Conservation (phyloP, 2,797 vertebrate species). For the Eptatretus atami region DNA sequence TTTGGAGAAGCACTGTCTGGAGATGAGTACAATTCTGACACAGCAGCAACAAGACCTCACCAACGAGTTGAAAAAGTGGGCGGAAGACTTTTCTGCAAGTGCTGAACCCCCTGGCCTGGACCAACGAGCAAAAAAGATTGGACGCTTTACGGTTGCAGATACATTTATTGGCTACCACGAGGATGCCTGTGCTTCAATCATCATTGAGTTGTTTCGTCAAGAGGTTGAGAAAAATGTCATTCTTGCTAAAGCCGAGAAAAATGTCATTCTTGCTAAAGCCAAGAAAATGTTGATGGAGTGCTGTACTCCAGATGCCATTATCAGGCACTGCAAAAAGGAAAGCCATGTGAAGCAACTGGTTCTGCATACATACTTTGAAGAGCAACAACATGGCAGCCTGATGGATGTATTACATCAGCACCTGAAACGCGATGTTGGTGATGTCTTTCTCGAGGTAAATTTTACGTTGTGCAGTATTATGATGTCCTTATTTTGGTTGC, state of each 20-base stretch:
- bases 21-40: slow-evolving; percentile 38
- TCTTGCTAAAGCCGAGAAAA: slow-evolving; percentile 19
- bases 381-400: slow-evolving; percentile 36
- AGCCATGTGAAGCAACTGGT: no score
- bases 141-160: slow-evolving; percentile 13
- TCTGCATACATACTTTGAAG: slow-evolving; percentile 25
- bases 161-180: slow-evolving; percentile 65
- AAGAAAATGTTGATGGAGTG: slow-evolving; percentile 36
- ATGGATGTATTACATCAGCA: slow-evolving; percentile 31
- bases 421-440: slow-evolving; percentile 6
- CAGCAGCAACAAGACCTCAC: slow-evolving; percentile 25
- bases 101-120: slow-evolving; percentile 17
- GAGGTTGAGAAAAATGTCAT: slow-evolving; percentile 12
- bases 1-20: slow-evolving; percentile 80
- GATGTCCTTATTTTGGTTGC: no score
- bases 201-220: slow-evolving; percentile 31
- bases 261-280: slow-evolving; percentile 19
- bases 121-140: neutral
- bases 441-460: neutral
- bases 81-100: slow-evolving; percentile 16
- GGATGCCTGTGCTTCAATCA: slow-evolving; percentile 49
- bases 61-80: slow-evolving; percentile 28
- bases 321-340: slow-evolving; percentile 15
- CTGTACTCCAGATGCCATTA: slow-evolving; percentile 52
- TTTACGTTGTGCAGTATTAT: no score